Conservation (phyloP, 2,888 invertebrate species). For the Leptura quadrifasciata region DNA sequence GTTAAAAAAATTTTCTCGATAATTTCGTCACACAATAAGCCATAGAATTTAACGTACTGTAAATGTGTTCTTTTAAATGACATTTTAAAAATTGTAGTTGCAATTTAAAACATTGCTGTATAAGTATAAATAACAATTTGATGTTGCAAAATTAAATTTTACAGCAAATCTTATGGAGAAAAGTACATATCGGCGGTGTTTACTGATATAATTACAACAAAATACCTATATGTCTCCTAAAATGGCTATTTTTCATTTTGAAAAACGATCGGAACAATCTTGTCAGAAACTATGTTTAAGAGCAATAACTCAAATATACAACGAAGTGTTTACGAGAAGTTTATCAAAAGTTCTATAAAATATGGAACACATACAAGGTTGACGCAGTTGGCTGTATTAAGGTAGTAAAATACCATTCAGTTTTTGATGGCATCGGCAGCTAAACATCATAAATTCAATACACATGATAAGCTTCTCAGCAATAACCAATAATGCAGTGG, state of each 20-base stretch:
- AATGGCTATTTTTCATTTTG: background rate
- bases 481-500: conserved; percentile 4
- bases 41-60: no score
- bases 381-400: background rate
- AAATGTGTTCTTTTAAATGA: no score
- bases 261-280: background rate
- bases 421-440: background rate
- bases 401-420: background rate
- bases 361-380: background rate
- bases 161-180: no score
- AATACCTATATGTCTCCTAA: background rate
- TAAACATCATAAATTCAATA: conserved; percentile 8
- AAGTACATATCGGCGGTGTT: no score
- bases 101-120: no score
- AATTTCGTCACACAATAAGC: no score
- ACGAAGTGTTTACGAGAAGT: background rate
- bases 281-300: background rate
- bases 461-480: conserved; percentile 8
- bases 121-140: no score
- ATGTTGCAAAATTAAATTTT: no score
- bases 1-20: no score
- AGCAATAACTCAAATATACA: background rate
- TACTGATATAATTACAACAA: no score
- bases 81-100: no score
- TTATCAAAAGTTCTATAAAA: background rate